These are phyloP conservation scores for Bombycilla garrulus DNA, from an alignment of 2,113 vertebrate species.

Conservation along the genomic window DNA sequence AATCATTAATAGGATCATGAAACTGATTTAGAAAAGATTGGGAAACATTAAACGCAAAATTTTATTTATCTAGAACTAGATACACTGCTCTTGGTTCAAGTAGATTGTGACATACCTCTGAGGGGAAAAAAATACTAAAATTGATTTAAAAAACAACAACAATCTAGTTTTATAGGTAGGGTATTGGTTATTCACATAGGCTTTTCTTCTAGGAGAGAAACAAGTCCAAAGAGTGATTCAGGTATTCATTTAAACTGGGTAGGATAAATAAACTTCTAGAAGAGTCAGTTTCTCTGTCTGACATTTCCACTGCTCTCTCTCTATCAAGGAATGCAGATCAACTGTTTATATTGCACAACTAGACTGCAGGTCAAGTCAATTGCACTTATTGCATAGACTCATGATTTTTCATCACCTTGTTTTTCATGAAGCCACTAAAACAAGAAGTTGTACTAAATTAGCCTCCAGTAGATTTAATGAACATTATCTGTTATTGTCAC, in stretches of 20 bases:
- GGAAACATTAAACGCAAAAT: background rate
- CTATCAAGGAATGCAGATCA: background rate
- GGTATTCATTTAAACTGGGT: background rate
- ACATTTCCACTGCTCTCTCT: background rate
- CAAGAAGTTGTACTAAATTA: background rate
- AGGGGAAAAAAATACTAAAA: background rate
- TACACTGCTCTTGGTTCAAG: background rate
- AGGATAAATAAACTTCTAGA: background rate
- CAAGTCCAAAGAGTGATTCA: background rate
- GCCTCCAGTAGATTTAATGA: background rate
- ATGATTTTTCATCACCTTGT: background rate
- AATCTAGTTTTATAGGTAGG: background rate
- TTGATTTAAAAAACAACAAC: background rate
- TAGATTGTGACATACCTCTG: background rate
- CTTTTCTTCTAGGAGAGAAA: background rate
- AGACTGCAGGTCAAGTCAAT: background rate
- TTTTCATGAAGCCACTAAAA: background rate
- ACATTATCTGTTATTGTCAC: background rate
- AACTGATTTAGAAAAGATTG: background rate
- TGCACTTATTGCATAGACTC: background rate
- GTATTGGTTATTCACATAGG: background rate
- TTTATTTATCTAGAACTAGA: background rate
- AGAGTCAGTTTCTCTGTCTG: background rate
- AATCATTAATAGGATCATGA: background rate
- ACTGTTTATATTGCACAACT: background rate